Percentiles rank a stretch among this genome's conserved stretches.
Conservation (phyloP, 2,113 vertebrate species). For the Brachypteracias leptosomus region DNA sequence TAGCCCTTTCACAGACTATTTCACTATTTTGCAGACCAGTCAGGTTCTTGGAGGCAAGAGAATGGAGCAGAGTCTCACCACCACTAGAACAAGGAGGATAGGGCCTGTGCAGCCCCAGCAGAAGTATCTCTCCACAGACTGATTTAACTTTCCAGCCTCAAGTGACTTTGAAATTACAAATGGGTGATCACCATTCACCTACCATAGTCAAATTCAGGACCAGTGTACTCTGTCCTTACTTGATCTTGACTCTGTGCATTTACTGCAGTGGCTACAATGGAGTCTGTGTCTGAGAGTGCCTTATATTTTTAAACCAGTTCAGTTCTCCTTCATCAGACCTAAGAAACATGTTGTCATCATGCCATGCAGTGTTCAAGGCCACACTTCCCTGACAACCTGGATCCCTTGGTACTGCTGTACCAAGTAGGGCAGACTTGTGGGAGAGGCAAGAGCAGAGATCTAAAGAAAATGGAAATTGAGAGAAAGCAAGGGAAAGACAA, state of each 20-base stretch:
- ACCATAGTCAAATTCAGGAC: not conserved
- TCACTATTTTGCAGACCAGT: not conserved
- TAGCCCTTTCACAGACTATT: not conserved
- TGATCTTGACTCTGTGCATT: not conserved
- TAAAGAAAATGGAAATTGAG: not conserved
- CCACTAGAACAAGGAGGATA: not conserved
- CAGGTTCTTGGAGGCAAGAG: not conserved
- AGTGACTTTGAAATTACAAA: not conserved
- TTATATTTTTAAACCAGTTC: not conserved
- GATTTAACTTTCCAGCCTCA: not conserved
- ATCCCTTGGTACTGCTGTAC: not conserved
- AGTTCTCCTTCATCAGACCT: not conserved
- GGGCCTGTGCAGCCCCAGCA: accelerated
- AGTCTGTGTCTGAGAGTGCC: not conserved
- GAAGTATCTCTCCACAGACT: not conserved
- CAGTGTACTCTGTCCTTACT: not conserved
- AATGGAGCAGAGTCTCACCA: not conserved
- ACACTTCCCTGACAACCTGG: not conserved
- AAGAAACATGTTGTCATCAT: not conserved
- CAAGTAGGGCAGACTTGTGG: accelerated
- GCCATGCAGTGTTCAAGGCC: not conserved
- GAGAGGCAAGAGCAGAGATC: not conserved
- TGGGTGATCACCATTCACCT: not conserved
- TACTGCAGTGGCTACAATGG: not conserved
- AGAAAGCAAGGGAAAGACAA: not conserved